A percentile compares a stretch with the other conserved stretches of the same genome.
These are phyloP conservation scores for Malacoctenus gilli DNA, from an alignment of 2,797 vertebrate genomes.

Conservation along the genomic window DNA sequence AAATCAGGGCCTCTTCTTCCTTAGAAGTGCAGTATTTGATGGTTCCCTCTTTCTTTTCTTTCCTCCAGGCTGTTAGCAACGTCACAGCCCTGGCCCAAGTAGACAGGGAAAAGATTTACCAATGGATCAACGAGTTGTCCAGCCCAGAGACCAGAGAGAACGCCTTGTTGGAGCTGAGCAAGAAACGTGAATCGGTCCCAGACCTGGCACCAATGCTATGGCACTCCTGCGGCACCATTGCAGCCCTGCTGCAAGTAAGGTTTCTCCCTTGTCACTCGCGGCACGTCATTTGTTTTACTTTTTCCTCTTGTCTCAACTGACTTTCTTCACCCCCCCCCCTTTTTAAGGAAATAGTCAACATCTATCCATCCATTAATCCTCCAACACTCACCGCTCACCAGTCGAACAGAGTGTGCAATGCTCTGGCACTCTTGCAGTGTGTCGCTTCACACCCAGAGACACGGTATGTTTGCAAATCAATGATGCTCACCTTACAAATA, in stretches of 20 bases:
- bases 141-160: conserved; percentile 97
- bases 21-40: no score
- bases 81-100: conserved; percentile 93
- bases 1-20: background rate
- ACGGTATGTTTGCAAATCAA: conserved; percentile 77
- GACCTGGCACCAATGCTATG: conserved; percentile 98
- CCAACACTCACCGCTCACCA: conserved; percentile 97
- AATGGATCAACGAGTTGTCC: conserved; percentile 98
- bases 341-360: conserved; percentile 97
- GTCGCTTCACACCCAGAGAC: conserved; percentile 99
- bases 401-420: conserved; percentile 97
- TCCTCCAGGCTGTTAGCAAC: conserved; percentile 88
- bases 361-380: conserved; percentile 98
- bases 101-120: conserved; percentile 97
- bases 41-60: no score
- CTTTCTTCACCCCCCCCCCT: conserved; percentile 5
- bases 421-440: conserved; percentile 94
- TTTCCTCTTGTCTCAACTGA: no score
- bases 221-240: conserved; percentile 98
- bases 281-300: no score
- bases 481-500: no score
- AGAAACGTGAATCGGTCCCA: conserved; percentile 96
- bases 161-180: conserved; percentile 95
- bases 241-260: conserved; percentile 92
- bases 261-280: background rate